Base-by-base conservation (phyloP, 2,888 invertebrate genomes). In the Hedya salicella region DNA sequence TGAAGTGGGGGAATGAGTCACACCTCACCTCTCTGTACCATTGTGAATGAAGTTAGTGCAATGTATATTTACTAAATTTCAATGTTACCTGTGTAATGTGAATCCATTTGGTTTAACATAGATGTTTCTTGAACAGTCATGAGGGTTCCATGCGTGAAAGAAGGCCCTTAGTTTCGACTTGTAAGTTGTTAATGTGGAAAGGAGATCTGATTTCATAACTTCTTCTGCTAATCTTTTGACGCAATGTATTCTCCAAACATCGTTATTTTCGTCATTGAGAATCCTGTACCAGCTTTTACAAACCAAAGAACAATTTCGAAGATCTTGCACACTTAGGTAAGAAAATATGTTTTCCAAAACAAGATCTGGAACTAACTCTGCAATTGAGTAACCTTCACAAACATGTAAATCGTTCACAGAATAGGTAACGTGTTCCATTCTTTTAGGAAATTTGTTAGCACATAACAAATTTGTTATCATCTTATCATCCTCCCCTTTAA, bases 61-160 rank as follows among this genome's bases (percentile, higher is more conserved):
- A 44, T 16, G 14, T 17, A 52, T 46, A 60, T 25, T 3, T 0
- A 25, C 25, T 6, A 25, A 25, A 25, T 25, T 25, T 0, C 25
- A 25, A 25, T 25, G 25, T 60, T 67, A 95, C 95, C 95, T 95
- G 93, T 99, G 99, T 77, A 99, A 93, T 17, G 99, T 99, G 86
- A 99, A 99, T 71, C 98, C 98, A 92, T 98, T 98, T 25, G 97
- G 96, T 92, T 98, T 98, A 62, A 99, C 96, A 86, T 97, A 99
- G 83, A 99, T 97, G 92, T 99, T 98, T 82, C 98, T 95, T 56
- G 99, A 99, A 86, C 98, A 98, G 87, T 99, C 99, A 84, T 96
- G 96, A 9, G 98, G 97, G 88, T 98, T 99, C 99, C 99, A 99
- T 0, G 99, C 97, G 89, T 98, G 97, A 83, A 96, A 96, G 88